Base-by-base conservation (phyloP, 2,113 vertebrate species). In the Podarcis cretensis region DNA sequence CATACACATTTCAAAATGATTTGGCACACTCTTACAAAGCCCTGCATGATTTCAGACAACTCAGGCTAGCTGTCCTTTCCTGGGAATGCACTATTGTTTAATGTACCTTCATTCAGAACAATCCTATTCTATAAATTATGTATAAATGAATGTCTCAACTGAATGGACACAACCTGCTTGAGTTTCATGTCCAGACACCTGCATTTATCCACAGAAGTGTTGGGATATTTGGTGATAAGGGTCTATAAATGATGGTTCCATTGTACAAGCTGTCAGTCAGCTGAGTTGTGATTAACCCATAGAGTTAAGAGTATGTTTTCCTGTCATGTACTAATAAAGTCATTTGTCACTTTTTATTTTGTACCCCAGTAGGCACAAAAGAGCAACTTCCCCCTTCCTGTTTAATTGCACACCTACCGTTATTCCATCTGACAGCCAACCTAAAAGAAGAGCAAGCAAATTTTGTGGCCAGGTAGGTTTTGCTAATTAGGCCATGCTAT, bases 231-330 rank as follows among this genome's bases (percentile, higher is more conserved):
- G 66, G 68, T 13, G 20, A 84, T 25, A 54, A 84, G 27, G 27
- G 18, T 30, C 12, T 16, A 43, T 83, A 84, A 71, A 73, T 84
- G 27, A 82, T 54, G 48, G 48, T 12, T 54, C 48, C 48, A 54
- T 54, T 54, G 6, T 57, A 54, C 43, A 54, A 23, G 12, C 43
- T 84, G 68, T 30, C 59, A 54, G 18, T 84, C 68, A 73, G 18
- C n/a, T 35, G 68, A 21, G 68, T 20, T 13, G 13, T 84, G 40
- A 84, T 84, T 54, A 84, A 74, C 30, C 43, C 71, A 5, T 84
- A 40, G 43, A 84, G 83, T 73, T 84, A 84, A 73, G 83, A 43
- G 43, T 32, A 57, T 73, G 68, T 84, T 73, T 48, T 48, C 82
- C 40, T 73, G 82, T 54, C 82, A 73, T 73, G 66, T 73, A 54